phyloP scores from a whole-genome alignment of 2,797 vertebrate species.

The Macropus fuliginosus region DNA sequence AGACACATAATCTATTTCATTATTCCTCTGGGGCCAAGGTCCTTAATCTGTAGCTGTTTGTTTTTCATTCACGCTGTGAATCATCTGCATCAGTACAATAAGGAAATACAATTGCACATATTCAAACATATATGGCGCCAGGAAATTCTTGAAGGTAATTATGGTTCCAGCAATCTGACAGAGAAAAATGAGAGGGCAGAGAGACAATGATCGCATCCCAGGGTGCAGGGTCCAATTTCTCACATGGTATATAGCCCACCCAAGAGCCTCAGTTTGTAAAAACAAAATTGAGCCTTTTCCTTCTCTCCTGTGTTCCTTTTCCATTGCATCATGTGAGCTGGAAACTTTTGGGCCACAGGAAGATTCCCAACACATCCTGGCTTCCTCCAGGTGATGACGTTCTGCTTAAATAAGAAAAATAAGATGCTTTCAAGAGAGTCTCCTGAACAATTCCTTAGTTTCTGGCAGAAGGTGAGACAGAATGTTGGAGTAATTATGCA shows the following conservation, averaged over 20 bases:
- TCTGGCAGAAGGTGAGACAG: constrained; percentile 34
- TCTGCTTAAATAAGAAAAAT: constrained; percentile 75
- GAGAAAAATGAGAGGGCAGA: constrained; percentile 94
- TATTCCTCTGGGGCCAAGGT: background rate
- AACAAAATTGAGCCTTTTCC: constrained; percentile 85
- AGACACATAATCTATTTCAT: background rate
- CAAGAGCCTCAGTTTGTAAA: constrained; percentile 83
- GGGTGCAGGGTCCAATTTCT: constrained; percentile 86
- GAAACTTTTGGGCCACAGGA: constrained; percentile 68
- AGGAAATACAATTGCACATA: constrained; percentile 84
- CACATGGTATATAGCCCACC: constrained; percentile 86
- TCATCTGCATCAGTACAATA: constrained; percentile 68
- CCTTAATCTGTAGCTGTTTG: background rate
- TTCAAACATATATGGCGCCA: constrained; percentile 87
- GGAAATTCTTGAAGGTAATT: constrained; percentile 92
- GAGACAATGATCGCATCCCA: constrained; percentile 90
- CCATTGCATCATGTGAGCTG: constrained; percentile 79
- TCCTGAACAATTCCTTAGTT: constrained; percentile 45
- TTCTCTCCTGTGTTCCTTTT: constrained; percentile 79
- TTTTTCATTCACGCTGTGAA: background rate
- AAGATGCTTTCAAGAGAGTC: constrained; percentile 11
- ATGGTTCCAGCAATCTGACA: constrained; percentile 93
- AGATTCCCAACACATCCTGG: constrained; percentile 65
- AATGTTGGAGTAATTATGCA: constrained; percentile 22
- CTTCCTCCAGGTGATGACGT: constrained; percentile 60